Conservation (phyloP, 2,797 vertebrate genomes). For the Tenualosa thibaudeaui region DNA sequence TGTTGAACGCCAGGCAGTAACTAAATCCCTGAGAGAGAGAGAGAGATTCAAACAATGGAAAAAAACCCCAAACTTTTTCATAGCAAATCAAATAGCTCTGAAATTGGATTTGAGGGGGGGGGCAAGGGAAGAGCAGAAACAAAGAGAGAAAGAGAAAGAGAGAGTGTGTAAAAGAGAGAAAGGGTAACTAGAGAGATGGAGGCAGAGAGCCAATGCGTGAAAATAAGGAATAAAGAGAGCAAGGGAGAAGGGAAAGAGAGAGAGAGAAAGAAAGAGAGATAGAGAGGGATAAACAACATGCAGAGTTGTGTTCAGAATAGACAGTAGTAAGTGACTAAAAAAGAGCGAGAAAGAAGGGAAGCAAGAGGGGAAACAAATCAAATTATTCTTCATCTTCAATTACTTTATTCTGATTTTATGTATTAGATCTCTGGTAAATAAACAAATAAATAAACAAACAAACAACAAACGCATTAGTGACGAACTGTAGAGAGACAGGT, state of each 20-base stretch:
- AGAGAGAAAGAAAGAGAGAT: neutral
- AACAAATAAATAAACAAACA: no score
- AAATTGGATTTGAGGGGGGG: no score
- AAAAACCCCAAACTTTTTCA: no score
- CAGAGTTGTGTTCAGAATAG: neutral
- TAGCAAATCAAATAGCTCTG: no score
- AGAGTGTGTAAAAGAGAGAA: neutral
- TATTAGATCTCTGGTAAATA: neutral
- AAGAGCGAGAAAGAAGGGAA: neutral
- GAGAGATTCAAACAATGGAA: neutral
- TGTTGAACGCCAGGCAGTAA: conserved; percentile 82
- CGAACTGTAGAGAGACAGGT: no score
- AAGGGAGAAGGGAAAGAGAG: neutral
- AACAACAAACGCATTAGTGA: no score
- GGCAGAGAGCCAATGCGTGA: neutral
- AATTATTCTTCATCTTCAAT: no score
- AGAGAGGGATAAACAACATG: neutral
- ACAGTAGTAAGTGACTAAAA: neutral
- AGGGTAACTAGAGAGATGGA: neutral
- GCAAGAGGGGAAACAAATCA: neutral
- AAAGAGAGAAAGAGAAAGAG: neutral
- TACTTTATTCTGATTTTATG: no score
- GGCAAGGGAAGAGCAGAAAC: neutral
- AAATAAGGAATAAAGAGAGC: neutral
- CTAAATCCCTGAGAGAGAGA: conserved; percentile 71